Base-by-base conservation (phyloP, 2,888 invertebrate species). In the Eledona agricola region DNA sequence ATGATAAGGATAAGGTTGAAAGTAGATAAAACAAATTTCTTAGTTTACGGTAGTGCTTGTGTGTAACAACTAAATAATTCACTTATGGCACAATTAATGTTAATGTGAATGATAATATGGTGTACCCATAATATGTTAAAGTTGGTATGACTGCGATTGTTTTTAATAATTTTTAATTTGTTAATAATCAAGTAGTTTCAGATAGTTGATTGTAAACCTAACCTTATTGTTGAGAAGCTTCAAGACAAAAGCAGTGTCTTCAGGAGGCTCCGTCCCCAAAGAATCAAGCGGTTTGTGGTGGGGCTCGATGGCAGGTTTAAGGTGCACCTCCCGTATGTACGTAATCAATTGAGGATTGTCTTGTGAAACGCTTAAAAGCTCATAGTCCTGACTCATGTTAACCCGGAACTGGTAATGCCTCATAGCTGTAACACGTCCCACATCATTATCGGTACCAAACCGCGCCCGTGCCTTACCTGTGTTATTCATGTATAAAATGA, bases 401-500 rank as follows among this genome's bases (percentile, higher is more conserved):
- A 86, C 79, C 20, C 87, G 85, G 76, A 90, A 90, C 73, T 89
- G 89, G 71, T 88, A 87, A 55, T 87, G 87, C 54, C 84, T 83
- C 61, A 86, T 78, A 3, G 87, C 88, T 87, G 72, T 1, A 69
- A 70, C 1, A 6, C 16, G 11, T 10, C 4, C 7, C 5, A 1
- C 2, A 7, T 9, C 6, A 19, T 38, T 11, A 12, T 4, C 4
- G 17, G 9, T 38, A 9, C 15, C 7, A 16, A 11, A 25, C 2
- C 15, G 4, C 20, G 4, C 4, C 6, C 20, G 20, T 5, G 20
- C 6, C 23, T 81, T 75, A 89, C 89, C 89, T 77, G 85, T 87
- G 64, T 87, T 88, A 73, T 90, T 88, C 86, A 89, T 89, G 75
- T 89, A 90, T 61, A 90, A 83, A 28, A 90, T 81, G 59, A 90